A percentile compares a stretch with the other conserved stretches of the same genome.
Conservation (phyloP, 2,797 vertebrate species). For the Bovichtus variegatus region DNA sequence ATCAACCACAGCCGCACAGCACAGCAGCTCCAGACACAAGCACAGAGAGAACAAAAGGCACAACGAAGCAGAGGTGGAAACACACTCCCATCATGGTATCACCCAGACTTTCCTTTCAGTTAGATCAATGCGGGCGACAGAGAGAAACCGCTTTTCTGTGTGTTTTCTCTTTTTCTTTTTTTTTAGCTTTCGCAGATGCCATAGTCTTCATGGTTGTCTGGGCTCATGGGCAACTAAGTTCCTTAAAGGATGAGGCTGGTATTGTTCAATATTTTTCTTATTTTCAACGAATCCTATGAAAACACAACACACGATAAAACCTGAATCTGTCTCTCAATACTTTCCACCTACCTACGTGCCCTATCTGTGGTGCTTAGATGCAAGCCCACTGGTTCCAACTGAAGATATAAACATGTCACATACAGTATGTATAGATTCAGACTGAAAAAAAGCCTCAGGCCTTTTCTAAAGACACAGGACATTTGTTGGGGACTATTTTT, state of each 20-base stretch:
- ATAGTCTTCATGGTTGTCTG: not conserved
- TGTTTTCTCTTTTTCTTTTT: no score
- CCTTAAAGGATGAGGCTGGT: not conserved
- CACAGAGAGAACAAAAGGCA: slow-evolving; percentile 19
- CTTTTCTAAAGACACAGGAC: not conserved
- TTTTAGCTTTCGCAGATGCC: no score
- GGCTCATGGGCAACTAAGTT: not conserved
- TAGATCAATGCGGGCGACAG: slow-evolving; percentile 3
- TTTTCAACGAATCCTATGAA: not conserved
- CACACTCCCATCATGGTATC: slow-evolving; percentile 3
- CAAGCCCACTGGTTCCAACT: not conserved
- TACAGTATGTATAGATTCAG: not conserved
- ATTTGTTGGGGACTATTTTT: not conserved
- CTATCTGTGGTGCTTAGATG: not conserved
- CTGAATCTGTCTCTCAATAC: not conserved
- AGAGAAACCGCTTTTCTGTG: slow-evolving; percentile 2
- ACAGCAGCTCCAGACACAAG: slow-evolving; percentile 43
- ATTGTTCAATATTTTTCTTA: not conserved
- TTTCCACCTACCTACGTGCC: not conserved
- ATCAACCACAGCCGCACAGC: slow-evolving; percentile 66
- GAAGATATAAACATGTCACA: not conserved
- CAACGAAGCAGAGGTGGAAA: slow-evolving; percentile 10
- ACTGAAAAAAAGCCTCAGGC: not conserved
- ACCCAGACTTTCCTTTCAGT: not conserved
- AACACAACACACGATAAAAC: not conserved